Evolutionary conservation across 2,797 vertebrate species (phyloP).

Genomic region (Rhincodon typus): DNA sequence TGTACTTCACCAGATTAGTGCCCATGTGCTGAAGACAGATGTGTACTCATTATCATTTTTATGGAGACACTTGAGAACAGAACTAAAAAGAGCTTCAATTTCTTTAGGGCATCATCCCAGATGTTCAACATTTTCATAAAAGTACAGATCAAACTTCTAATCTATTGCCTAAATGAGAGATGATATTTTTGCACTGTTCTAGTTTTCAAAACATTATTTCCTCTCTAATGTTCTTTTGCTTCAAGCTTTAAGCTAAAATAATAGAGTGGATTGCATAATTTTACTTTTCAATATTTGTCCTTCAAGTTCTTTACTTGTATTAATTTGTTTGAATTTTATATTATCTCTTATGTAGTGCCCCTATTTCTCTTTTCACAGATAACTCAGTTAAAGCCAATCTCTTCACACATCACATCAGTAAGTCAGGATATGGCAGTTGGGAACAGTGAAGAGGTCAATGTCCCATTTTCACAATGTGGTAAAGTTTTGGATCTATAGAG

Average conservation of each 20-base stretch:
- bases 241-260: constrained; percentile 15
- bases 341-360: neutral
- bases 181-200: constrained; percentile 14
- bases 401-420: neutral
- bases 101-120: constrained; percentile 31
- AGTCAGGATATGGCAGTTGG: neutral
- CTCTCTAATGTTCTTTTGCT: constrained; percentile 1
- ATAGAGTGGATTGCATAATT: neutral
- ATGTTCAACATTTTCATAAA: constrained; percentile 28
- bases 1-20: neutral
- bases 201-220: neutral
- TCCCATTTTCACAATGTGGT: neutral
- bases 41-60: neutral
- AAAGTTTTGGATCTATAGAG: neutral
- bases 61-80: neutral
- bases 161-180: constrained; percentile 16
- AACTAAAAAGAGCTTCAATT: constrained; percentile 13
- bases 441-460: neutral
- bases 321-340: neutral
- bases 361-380: neutral
- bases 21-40: constrained; percentile 26
- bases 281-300: neutral
- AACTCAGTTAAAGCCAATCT: neutral
- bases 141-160: neutral
- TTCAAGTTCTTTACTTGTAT: neutral